Evolutionary conservation across 2,888 invertebrate genomes (phyloP).

Genomic region (Pollenia angustigena): DNA sequence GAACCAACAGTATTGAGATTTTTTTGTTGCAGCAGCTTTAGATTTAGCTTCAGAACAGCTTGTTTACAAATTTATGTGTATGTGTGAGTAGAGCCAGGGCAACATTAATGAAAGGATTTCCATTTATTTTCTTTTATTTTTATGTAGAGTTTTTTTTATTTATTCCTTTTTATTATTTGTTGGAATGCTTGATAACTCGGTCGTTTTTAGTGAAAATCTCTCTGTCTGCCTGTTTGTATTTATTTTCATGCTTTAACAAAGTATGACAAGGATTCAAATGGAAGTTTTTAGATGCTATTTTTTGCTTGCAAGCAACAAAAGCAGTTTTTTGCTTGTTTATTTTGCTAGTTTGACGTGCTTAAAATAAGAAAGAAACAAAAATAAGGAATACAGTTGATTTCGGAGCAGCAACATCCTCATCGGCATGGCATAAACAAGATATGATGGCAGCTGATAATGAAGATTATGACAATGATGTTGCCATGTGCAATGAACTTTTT

Average conservation of each 20-base stretch:
- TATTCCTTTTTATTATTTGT: constrained; percentile 18
- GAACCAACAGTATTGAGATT: background rate
- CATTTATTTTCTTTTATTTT: constrained; percentile 73
- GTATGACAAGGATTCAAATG: constrained; percentile 57
- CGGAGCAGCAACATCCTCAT: constrained; percentile 14
- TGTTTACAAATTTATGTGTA: background rate
- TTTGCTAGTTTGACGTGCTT: constrained; percentile 7
- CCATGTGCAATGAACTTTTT: constrained; percentile 15
- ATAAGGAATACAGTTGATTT: constrained; percentile 15
- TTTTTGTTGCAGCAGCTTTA: constrained; percentile 1
- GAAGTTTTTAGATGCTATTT: constrained; percentile 26
- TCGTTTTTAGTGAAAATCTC: constrained; percentile 11
- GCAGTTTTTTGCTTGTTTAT: background rate
- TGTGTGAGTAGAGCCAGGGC: constrained; percentile 1
- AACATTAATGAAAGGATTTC: constrained; percentile 81
- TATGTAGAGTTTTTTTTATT: background rate
- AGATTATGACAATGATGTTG: constrained; percentile 40
- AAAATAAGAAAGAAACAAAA: background rate
- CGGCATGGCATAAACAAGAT: constrained; percentile 28
- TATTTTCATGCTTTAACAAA: constrained; percentile 52
- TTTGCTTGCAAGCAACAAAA: constrained; percentile 34
- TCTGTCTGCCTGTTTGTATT: constrained; percentile 6
- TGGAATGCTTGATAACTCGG: constrained; percentile 48
- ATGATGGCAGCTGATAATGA: constrained; percentile 54
- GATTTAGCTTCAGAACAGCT: background rate